These are phyloP conservation scores for Campoplex capitator DNA, from an alignment of 2,888 invertebrate species.

Conservation along the genomic window DNA sequence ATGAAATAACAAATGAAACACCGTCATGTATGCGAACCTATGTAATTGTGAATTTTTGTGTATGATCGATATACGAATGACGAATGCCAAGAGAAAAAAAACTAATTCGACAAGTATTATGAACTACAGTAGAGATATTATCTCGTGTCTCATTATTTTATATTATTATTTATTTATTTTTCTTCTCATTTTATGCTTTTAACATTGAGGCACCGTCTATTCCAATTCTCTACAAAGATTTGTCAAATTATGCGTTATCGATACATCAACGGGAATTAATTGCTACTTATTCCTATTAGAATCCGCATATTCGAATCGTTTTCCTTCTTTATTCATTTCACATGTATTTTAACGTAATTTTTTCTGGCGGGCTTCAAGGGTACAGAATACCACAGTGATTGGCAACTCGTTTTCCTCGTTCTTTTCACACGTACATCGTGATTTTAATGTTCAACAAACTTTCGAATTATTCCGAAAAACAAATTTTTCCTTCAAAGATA, in stretches of 20 bases:
- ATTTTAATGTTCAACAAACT: not conserved
- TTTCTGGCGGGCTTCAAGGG: conserved; percentile 65
- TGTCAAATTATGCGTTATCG: conserved; percentile 69
- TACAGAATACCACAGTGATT: conserved; percentile 34
- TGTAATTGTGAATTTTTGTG: conserved; percentile 9
- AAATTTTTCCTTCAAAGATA: not conserved
- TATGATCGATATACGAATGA: conserved; percentile 26
- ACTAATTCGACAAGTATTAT: conserved; percentile 56
- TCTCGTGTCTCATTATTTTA: conserved; percentile 22
- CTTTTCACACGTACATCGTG: not conserved
- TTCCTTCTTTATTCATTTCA: not conserved
- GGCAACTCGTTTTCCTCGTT: conserved; percentile 23
- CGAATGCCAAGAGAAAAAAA: conserved; percentile 50
- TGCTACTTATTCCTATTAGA: conserved; percentile 69
- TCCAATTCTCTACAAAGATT: conserved; percentile 66
- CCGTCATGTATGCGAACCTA: conserved; percentile 11
- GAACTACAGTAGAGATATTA: conserved; percentile 57
- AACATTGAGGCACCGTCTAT: conserved; percentile 70
- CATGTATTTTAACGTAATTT: conserved; percentile 11
- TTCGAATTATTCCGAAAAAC: not conserved
- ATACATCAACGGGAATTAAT: conserved; percentile 72
- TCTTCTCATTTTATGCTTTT: conserved; percentile 50
- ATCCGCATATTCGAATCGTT: conserved; percentile 45
- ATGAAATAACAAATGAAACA: not conserved
- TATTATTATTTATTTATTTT: conserved; percentile 32